Base-by-base conservation (phyloP, 2,888 invertebrate genomes). In the Drosophila recens region DNA sequence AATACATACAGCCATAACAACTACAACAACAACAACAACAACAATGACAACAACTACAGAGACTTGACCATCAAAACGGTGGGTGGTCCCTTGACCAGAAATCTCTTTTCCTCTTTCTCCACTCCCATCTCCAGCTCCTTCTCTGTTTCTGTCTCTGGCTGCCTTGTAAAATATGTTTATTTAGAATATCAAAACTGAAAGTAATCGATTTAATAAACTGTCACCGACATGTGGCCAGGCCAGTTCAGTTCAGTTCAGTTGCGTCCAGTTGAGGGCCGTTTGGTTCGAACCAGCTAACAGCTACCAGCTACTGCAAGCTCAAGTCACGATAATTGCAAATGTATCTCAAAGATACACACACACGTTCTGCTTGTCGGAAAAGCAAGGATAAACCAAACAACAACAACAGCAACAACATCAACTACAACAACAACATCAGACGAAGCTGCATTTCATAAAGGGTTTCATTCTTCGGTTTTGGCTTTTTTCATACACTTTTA, bases 171-270 rank as follows among this genome's bases (percentile, higher is more conserved):
- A 80, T 80, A 84, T 90, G 82, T 87, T 90, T 90, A 89, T 90
- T 90, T 83, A 86, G 82, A 87, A 90, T 85, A 89, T 86, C 82
- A 82, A 90, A 87, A 86, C 81, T 76, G 87, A 85, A 90, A 91
- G 90, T 91, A 91, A 91, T 90, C 91, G 91, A 91, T 91, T 91
- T 91, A 91, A 91, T 91, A 91, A 91, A 91, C 91, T 91, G 91
- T 91, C 91, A 91, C 88, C 90, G 89, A 81, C 91, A 91, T 91
- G 87, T 82, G 80, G 83, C 80, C 87, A 72, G 68, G 67, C 17
- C 34, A 45, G 27, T 68, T 51, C 30, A 30, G 43, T 1, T 17
- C 10, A 40, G 30, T 48, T 15, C 10, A 30, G 27, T 30, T 15
- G 20, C 13, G 42, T 11, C 36, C 34, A 15, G 20, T 42, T 56